phyloP scores from a whole-genome alignment of 2,797 vertebrate genomes.

The Lagorchestes hirsutus region DNA sequence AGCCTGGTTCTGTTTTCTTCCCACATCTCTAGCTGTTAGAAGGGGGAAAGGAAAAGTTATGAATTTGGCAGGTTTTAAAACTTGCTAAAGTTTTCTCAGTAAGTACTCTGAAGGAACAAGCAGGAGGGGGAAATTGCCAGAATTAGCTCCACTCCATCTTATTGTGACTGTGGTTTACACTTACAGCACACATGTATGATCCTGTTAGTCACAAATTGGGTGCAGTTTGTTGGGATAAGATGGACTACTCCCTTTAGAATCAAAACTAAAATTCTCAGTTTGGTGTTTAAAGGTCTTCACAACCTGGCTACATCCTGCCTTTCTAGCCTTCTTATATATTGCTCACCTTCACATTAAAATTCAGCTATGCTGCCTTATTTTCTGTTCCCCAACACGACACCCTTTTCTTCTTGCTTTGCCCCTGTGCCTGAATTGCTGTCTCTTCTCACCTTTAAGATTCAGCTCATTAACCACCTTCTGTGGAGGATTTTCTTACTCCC shows the following conservation, averaged over 20 bases:
- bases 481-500: not conserved
- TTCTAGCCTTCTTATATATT: not conserved
- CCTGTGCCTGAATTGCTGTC: not conserved
- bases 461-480: not conserved
- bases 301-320: not conserved
- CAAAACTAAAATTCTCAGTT: not conserved
- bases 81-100: no score
- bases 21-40: no score
- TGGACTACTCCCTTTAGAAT: not conserved
- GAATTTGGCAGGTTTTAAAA: no score
- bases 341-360: not conserved
- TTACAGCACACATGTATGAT: no score
- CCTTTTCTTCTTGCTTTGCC: not conserved
- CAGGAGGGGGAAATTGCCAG: no score
- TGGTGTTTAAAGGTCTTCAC: not conserved
- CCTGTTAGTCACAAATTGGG: no score
- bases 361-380: not conserved
- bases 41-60: no score
- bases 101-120: no score
- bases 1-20: no score
- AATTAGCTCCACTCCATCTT: no score
- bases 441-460: not conserved
- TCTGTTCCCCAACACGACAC: not conserved
- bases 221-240: no score
- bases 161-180: no score